phyloP scores from a whole-genome alignment of 2,888 invertebrate species.

The Eupithecia abbreviata region DNA sequence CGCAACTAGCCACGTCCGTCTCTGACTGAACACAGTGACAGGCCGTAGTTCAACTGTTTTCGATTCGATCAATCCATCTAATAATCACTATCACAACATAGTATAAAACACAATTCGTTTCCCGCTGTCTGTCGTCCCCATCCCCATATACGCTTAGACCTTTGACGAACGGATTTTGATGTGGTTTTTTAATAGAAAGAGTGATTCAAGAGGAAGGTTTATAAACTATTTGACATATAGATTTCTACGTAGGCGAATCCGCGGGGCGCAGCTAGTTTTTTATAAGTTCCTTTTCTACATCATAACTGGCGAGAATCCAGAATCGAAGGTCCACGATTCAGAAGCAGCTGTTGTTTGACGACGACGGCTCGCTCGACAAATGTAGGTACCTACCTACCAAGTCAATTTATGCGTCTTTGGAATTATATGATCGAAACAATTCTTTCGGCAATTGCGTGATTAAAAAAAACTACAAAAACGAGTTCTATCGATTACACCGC shows the following conservation, averaged over 20 bases:
- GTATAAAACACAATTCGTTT: no score
- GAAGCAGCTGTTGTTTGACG: not conserved
- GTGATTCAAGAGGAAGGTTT: no score
- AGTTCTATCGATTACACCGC: conserved; percentile 18
- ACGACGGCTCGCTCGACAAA: not conserved
- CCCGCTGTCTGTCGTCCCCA: no score
- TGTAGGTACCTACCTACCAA: not conserved
- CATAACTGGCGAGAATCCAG: not conserved
- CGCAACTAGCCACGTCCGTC: not conserved
- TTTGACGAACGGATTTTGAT: no score
- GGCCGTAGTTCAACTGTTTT: not conserved
- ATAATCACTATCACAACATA: no score
- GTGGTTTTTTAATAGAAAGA: no score
- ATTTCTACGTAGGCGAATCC: no score
- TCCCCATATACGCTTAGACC: no score
- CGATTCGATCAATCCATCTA: not conserved
- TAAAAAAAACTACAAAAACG: conserved; percentile 16
- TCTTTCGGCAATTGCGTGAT: conserved; percentile 24
- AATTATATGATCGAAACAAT: not conserved
- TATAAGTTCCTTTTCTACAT: not conserved
- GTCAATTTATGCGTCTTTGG: not conserved
- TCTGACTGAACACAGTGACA: not conserved
- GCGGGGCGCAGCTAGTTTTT: not conserved
- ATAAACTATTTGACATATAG: no score
- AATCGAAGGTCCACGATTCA: not conserved